Percentiles rank a stretch among this genome's conserved stretches.
Conservation (phyloP, 2,113 vertebrate species). For the Tapirus terrestris region DNA sequence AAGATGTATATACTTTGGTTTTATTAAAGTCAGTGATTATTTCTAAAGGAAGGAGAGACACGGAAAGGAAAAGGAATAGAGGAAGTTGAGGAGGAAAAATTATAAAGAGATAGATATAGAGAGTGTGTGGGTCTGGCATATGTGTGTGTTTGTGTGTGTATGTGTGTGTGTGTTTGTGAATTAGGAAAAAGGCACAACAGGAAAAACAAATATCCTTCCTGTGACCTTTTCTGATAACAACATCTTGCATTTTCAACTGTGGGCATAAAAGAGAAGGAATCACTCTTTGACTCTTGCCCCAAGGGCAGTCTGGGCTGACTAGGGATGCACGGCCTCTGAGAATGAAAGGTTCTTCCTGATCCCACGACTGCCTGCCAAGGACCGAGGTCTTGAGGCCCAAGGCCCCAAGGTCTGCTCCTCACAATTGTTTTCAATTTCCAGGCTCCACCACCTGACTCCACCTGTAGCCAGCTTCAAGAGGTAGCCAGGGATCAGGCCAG, state of each 20-base stretch:
- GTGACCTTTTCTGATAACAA: conserved; percentile 4
- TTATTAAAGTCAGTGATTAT: conserved; percentile 19
- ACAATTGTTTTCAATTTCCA: not conserved
- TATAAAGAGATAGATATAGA: not conserved
- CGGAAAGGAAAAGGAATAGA: conserved; percentile 3
- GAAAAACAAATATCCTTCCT: not conserved
- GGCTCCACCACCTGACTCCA: not conserved
- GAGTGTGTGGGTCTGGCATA: not conserved
- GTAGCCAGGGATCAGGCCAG: not conserved
- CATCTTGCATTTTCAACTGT: conserved; percentile 14
- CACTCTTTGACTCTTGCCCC: not conserved
- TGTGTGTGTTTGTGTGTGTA: not conserved
- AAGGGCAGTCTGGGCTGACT: not conserved
- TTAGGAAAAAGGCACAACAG: conserved; percentile 28
- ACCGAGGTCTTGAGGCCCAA: too few relatives aligned
- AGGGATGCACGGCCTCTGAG: not conserved
- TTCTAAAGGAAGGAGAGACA: not conserved
- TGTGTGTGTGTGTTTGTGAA: not conserved
- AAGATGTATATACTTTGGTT: not conserved
- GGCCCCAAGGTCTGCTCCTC: not conserved
- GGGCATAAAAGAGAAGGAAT: not conserved
- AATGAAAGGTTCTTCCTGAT: not conserved
- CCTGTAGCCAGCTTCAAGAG: not conserved
- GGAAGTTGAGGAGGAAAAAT: not conserved
- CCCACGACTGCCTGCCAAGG: not conserved